These are phyloP conservation scores for Antheraea assamensis DNA, from an alignment of 2,888 invertebrate genomes.

Conservation along the genomic window DNA sequence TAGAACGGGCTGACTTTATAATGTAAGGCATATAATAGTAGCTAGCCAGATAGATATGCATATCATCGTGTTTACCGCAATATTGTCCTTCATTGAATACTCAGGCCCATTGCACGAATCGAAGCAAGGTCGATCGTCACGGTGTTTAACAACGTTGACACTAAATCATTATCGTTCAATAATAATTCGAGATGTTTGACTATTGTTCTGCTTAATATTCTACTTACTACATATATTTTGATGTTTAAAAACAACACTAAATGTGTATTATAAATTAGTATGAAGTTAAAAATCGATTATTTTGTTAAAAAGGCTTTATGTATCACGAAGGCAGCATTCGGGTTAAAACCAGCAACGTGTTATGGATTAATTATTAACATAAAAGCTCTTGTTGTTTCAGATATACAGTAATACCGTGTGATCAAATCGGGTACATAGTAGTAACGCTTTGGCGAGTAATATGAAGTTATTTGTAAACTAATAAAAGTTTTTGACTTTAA, in stretches of 20 bases:
- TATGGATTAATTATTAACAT: conserved; percentile 61
- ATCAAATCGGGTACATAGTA: conserved; percentile 32
- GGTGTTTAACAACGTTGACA: too few species aligned
- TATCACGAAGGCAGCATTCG: background rate
- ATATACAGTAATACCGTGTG: conserved; percentile 43
- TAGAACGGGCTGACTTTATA: too few species aligned
- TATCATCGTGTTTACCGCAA: too few species aligned
- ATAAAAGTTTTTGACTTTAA: background rate
- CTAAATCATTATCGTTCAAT: background rate
- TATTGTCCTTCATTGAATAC: too few species aligned
- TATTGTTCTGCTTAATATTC: background rate
- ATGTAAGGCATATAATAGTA: too few species aligned
- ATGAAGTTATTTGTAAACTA: conserved; percentile 25
- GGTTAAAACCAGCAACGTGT: conserved; percentile 26
- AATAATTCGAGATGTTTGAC: background rate
- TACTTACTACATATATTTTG: background rate
- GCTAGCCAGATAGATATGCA: too few species aligned
- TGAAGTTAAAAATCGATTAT: background rate
- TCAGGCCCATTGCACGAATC: too few species aligned
- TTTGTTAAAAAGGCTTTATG: background rate
- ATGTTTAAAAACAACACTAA: background rate
- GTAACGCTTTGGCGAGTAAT: conserved; percentile 31
- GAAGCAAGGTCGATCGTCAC: too few species aligned
- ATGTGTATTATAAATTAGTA: background rate
- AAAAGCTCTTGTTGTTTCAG: conserved; percentile 46